These are phyloP conservation scores for Mobula birostris DNA, from an alignment of 2,113 vertebrate genomes.

Conservation along the genomic window DNA sequence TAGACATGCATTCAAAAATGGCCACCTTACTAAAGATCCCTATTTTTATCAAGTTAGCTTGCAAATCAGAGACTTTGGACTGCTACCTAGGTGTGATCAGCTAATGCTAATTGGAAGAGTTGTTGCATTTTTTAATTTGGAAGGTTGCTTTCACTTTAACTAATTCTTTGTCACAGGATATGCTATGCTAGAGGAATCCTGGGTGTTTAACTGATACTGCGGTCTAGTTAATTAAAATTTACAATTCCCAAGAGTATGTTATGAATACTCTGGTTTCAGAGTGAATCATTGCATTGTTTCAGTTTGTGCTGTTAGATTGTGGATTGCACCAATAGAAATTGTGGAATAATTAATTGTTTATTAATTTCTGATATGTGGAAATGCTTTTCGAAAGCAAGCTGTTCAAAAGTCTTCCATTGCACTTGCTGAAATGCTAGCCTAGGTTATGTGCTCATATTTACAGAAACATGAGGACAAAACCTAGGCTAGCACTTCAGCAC, in stretches of 20 bases:
- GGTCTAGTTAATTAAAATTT: background rate
- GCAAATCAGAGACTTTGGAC: background rate
- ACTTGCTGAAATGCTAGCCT: background rate
- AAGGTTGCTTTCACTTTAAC: conserved; percentile 2
- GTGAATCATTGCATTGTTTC: background rate
- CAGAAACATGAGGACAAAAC: background rate
- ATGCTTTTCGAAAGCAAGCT: background rate
- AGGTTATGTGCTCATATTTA: too few relatives aligned
- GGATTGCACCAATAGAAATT: background rate
- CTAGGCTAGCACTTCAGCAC: background rate
- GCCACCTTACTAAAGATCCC: background rate
- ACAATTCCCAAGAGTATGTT: background rate
- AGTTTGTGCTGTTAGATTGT: background rate
- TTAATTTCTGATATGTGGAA: background rate
- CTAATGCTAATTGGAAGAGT: background rate
- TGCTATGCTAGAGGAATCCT: background rate
- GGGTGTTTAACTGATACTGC: background rate
- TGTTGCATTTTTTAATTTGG: conserved; percentile 1
- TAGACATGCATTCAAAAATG: background rate
- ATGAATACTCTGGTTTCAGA: conserved; percentile 6
- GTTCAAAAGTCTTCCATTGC: background rate
- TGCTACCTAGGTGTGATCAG: background rate
- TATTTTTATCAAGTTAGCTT: background rate
- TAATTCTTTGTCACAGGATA: background rate
- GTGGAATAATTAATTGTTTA: background rate